phyloP scores from a whole-genome alignment of 2,888 invertebrate species.

The Xestia ashworthii region DNA sequence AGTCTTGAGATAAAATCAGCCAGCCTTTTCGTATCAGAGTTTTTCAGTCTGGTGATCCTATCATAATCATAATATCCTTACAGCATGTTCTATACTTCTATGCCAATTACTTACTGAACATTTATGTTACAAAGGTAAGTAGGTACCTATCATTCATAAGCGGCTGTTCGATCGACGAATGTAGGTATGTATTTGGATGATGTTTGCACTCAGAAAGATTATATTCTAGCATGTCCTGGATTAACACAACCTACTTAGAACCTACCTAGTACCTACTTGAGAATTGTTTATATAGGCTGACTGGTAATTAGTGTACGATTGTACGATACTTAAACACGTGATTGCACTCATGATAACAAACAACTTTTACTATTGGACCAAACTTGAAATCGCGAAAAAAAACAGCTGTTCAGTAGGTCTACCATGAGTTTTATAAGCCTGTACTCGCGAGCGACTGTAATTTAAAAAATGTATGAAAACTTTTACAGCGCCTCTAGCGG shows the following conservation, averaged over 20 bases:
- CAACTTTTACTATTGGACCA: no score
- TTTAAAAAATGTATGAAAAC: no score
- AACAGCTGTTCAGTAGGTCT: no score
- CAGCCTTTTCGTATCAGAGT: neutral
- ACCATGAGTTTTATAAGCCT: no score
- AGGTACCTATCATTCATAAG: neutral
- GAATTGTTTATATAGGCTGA: conserved; percentile 2
- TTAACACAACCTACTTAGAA: neutral
- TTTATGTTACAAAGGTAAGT: no score
- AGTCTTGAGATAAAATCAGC: neutral
- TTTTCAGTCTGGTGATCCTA: neutral
- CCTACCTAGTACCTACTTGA: neutral
- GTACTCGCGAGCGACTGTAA: no score
- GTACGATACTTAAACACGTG: no score
- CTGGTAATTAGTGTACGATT: no score
- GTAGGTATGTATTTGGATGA: neutral
- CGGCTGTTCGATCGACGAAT: neutral
- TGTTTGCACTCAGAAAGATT: neutral
- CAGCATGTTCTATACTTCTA: neutral
- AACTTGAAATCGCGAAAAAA: no score
- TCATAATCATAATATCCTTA: neutral
- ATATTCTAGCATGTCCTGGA: neutral
- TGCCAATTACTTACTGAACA: neutral
- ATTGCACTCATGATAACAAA: no score
- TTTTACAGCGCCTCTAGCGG: no score